Conservation (phyloP, 2,888 invertebrate species). For the Oscheius sp. region DNA sequence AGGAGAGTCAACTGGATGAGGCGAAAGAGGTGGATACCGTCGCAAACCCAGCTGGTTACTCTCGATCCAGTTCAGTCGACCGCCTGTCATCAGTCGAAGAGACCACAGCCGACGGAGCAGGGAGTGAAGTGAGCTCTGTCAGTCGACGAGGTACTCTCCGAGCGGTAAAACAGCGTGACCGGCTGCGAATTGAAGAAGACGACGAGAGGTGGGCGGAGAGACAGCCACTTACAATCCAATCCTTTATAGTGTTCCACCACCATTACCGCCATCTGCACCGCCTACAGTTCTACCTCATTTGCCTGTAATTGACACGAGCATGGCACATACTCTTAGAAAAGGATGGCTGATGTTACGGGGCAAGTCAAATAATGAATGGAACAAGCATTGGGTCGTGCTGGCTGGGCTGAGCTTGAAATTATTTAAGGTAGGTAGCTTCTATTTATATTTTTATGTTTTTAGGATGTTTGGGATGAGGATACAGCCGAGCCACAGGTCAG, state of each 20-base stretch:
- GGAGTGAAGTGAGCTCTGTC: constrained; percentile 43
- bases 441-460: background rate
- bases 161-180: constrained; percentile 49
- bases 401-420: constrained; percentile 69
- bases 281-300: background rate
- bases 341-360: constrained; percentile 73
- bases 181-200: constrained; percentile 25
- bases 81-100: constrained; percentile 25
- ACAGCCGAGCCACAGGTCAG: constrained; percentile 63
- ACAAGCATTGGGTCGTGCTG: constrained; percentile 72
- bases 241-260: constrained; percentile 31
- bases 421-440: constrained; percentile 56
- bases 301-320: constrained; percentile 65
- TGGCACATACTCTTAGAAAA: constrained; percentile 70
- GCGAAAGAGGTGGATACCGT: background rate
- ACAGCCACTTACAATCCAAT: too few species aligned
- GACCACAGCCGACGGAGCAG: constrained; percentile 26
- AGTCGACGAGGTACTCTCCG: constrained; percentile 49
- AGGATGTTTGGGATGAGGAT: constrained; percentile 72
- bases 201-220: constrained; percentile 28
- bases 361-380: constrained; percentile 70
- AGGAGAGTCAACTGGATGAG: constrained; percentile 8
- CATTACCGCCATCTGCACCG: constrained; percentile 24
- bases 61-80: constrained; percentile 47
- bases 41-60: constrained; percentile 43